phyloP scores from a whole-genome alignment of 1,140 invertebrate genomes.

The Zelostemma sp. region DNA sequence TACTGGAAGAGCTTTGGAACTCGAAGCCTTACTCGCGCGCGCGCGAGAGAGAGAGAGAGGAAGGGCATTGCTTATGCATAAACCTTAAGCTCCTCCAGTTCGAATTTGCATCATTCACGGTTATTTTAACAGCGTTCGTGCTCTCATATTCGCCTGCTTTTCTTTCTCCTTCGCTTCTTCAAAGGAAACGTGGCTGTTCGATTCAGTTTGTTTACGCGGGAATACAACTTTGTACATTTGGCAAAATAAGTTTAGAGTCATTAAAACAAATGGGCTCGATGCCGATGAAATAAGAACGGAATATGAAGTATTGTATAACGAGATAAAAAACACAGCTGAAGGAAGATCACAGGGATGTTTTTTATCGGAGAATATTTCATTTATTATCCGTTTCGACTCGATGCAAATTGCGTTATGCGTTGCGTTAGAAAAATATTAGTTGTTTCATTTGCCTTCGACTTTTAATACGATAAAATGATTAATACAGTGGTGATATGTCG shows the following conservation, averaged over 20 bases:
- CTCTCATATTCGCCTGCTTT: conserved; percentile 14
- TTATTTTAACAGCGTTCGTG: conserved; percentile 19
- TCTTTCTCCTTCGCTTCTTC: conserved; percentile 9
- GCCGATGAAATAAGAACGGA: background rate
- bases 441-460: background rate
- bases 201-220: conserved; percentile 10
- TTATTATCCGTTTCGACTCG: background rate
- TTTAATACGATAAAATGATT: background rate
- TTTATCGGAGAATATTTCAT: background rate
- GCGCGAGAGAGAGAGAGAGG: conserved; percentile 9
- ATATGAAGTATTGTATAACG: background rate
- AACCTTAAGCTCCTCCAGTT: conserved; percentile 26
- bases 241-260: conserved; percentile 8
- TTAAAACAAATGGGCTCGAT: background rate
- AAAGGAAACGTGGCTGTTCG: conserved; percentile 18
- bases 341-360: background rate
- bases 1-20: conserved; percentile 8
- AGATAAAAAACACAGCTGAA: conserved; percentile 1
- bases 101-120: conserved; percentile 35
- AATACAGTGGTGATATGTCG: background rate
- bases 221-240: background rate
- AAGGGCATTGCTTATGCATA: conserved; percentile 12
- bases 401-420: no score
- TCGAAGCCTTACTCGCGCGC: conserved; percentile 10
- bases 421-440: background rate